Evolutionary conservation across 2,797 vertebrate genomes (phyloP), one percentile per base, ranked within the genome.

Genomic region (Notoglanidium macrostoma): DNA sequence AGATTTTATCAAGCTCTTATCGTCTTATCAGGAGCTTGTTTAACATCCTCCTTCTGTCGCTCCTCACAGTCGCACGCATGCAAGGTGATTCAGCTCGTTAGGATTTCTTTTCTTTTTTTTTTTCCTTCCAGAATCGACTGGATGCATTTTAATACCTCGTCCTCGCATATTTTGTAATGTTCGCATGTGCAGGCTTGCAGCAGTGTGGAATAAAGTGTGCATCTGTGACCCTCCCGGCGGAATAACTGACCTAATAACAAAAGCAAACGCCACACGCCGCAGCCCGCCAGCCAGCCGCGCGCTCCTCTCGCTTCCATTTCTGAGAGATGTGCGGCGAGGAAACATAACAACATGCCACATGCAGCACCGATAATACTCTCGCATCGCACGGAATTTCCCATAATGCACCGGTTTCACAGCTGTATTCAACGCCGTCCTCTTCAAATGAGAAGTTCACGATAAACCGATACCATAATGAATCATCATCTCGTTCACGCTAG

Each of bases 221-320:
- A 89, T 93, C 92, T 91, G 90, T 89, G 90, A 93, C 91, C 87
- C 78, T 94, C 93, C 92, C 91, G 0, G 73, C 78, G 90, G 93
- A 94, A 85, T 92, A 67, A 90, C 89, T 93, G 91, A 93, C 93
- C 93, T 93, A 93, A 93, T 92, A 95, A 93, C 92, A 94, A 90
- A 89, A 87, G 86, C 92, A 91, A 87, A 87, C 61, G 65, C 65
- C 54, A 32, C 80, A 61, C 55, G 12, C 55, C 65, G 35, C 29
- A 40, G 51, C 84, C 54, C 77, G 32, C 77, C 32, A 79, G 32
- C 77, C 32, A 79, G 32, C 32, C 54, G 0, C 26, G 51, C 80
- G 11, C 40, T 17, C 32, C 19, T 4, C 76, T 35, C 46, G 49
- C 29, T 35, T 65, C 49, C 26, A 35, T 3, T 82, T 81, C 70